Percentiles rank a stretch among this genome's conserved stretches.
Evolutionary conservation across 2,888 invertebrate species (phyloP).

Genomic region (Dinocampus coccinellae): DNA sequence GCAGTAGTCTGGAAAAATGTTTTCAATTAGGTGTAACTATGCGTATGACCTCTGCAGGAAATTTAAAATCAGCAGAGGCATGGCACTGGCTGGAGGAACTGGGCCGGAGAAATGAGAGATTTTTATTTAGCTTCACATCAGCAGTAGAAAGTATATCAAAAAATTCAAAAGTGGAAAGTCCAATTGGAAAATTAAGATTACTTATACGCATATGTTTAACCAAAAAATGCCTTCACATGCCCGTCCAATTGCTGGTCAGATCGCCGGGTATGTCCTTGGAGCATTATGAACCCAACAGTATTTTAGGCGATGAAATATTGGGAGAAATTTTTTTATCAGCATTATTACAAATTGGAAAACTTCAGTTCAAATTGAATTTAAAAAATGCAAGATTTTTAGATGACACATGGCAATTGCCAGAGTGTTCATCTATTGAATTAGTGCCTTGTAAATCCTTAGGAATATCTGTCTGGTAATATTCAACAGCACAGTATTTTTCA

Average conservation of each 20-base stretch:
- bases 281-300: constrained; percentile 66
- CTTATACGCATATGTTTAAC: constrained; percentile 71
- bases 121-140: constrained; percentile 66
- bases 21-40: constrained; percentile 72
- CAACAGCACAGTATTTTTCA: constrained; percentile 5
- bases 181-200: constrained; percentile 70
- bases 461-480: constrained; percentile 72
- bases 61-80: constrained; percentile 69
- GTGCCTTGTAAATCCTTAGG: constrained; percentile 77
- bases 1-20: constrained; percentile 73
- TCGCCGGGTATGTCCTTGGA: constrained; percentile 56
- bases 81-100: constrained; percentile 73
- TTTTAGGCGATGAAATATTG: constrained; percentile 76
- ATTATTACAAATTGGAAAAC: constrained; percentile 71
- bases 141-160: constrained; percentile 69
- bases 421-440: constrained; percentile 72
- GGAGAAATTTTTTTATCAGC: constrained; percentile 74
- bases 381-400: constrained; percentile 76
- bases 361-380: constrained; percentile 72
- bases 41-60: constrained; percentile 66
- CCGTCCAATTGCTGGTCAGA: constrained; percentile 70
- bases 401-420: constrained; percentile 75
- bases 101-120: constrained; percentile 58
- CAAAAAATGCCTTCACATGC: constrained; percentile 72
- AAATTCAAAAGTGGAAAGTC: constrained; percentile 67